Conservation (phyloP, 2,113 vertebrate genomes). For the Oceanodroma tethys region DNA sequence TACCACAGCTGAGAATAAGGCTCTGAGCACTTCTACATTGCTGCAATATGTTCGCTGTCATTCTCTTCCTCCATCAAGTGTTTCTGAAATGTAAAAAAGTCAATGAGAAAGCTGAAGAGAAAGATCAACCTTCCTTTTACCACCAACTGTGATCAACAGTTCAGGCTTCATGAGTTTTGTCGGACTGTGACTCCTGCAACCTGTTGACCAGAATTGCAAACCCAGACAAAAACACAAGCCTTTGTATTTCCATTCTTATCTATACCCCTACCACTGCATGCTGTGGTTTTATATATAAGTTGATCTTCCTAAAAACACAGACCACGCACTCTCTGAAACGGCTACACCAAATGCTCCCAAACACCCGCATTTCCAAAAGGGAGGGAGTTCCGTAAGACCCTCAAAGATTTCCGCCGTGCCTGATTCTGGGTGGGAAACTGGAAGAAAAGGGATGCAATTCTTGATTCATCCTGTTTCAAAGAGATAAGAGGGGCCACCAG, state of each 20-base stretch:
- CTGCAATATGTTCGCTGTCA: not conserved
- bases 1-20: not conserved
- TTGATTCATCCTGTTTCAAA: not conserved
- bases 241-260: not conserved
- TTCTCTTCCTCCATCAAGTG: not conserved
- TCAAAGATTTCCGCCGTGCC: not conserved
- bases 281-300: fast-evolving
- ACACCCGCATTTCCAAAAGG: not conserved
- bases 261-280: not conserved
- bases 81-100: not conserved
- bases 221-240: not conserved
- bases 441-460: not conserved
- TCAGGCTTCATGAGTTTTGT: not conserved
- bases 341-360: not conserved
- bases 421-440: not conserved
- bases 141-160: not conserved
- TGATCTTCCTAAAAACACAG: not conserved
- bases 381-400: not conserved
- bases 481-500: not conserved
- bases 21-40: not conserved
- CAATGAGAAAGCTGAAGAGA: not conserved
- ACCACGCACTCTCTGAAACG: not conserved
- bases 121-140: not conserved
- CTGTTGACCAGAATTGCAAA: not conserved
- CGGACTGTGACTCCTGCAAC: not conserved